Base-by-base conservation (phyloP, 2,888 invertebrate species). In the Julus scandinavius region DNA sequence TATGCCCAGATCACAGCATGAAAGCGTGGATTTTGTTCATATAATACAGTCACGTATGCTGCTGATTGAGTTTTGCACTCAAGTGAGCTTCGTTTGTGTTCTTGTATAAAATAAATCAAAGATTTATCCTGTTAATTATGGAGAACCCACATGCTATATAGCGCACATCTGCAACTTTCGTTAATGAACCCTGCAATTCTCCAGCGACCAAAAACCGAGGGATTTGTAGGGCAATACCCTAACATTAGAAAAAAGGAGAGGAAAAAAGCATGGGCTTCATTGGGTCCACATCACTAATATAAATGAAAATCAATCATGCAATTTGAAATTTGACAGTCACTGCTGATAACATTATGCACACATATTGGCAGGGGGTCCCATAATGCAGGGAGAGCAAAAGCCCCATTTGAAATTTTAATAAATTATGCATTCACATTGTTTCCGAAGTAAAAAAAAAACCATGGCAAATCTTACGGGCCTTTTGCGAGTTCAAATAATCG, bases 281-380 rank as follows among this genome's bases (percentile, higher is more conserved):
- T 38, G 80, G 80, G 3, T 38, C 29, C 38, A 29, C 80, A 38
- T 80, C 38, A 80, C 29, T 80, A 80, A 80, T 80, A 80, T 40
- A 38, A 9, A 80, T 80, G 80, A 80, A 80, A 80, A 80, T 80
- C 80, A 80, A 80, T 80, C 80, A 80, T 80, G 38, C 38, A 80
- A 80, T 80, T 80, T 38, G 80, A 80, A 80, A 80, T 80, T 80
- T 80, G 80, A 80, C 80, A 80, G 80, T 80, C 80, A 80, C 80
- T 80, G 38, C 11, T 80, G 80, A 80, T 80, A 29, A 80, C 38
- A 80, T 80, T 80, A 80, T 38, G 80, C 38, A 38, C 38, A 80
- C 40, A 80, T 38, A 80, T 38, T 40, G 15, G 80, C 80, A 15
- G 80, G 80, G 38, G 11, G 80, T 40, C 80, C 15, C 80, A 80